Evolutionary conservation across 92 coral and sea anemone genomes (phyloP).

Genomic region (Porites divaricata): DNA sequence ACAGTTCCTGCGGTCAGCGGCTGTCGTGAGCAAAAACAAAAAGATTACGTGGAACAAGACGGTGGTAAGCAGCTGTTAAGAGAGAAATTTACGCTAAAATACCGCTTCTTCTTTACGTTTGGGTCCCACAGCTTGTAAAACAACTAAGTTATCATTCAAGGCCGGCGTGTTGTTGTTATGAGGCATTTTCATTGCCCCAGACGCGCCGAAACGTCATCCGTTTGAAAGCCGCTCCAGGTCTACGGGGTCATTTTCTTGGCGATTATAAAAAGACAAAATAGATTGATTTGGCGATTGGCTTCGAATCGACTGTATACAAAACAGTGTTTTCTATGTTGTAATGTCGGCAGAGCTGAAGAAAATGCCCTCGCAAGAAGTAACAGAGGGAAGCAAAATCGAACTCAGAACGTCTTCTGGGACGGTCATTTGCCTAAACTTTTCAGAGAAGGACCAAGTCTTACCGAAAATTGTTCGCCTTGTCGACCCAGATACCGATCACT

Average conservation of each 20-base stretch:
- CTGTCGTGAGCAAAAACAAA: conserved; percentile 71
- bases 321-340: conserved; percentile 21
- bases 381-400: conserved; percentile 79
- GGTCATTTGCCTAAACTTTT: conserved; percentile 83
- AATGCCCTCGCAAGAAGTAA: conserved; percentile 68
- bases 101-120: conserved; percentile 5
- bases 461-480: conserved; percentile 85
- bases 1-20: conserved; percentile 75
- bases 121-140: not conserved
- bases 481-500: conserved; percentile 84
- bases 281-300: conserved; percentile 18
- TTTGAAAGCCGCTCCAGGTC: conserved; percentile 24
- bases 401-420: conserved; percentile 78
- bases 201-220: conserved; percentile 6
- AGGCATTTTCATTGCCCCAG: not conserved
- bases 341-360: conserved; percentile 81
- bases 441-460: conserved; percentile 76
- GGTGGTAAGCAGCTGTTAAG: conserved; percentile 66
- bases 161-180: conserved; percentile 18
- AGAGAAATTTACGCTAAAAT: not conserved
- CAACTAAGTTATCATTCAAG: not conserved
- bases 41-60: conserved; percentile 81
- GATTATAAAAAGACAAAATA: not conserved
- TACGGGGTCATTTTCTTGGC: conserved; percentile 6
- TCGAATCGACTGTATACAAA: conserved; percentile 14